Percentiles rank a stretch among this genome's conserved stretches.
Conservation (phyloP, 2,797 vertebrate genomes). For the Danio tinwini region DNA sequence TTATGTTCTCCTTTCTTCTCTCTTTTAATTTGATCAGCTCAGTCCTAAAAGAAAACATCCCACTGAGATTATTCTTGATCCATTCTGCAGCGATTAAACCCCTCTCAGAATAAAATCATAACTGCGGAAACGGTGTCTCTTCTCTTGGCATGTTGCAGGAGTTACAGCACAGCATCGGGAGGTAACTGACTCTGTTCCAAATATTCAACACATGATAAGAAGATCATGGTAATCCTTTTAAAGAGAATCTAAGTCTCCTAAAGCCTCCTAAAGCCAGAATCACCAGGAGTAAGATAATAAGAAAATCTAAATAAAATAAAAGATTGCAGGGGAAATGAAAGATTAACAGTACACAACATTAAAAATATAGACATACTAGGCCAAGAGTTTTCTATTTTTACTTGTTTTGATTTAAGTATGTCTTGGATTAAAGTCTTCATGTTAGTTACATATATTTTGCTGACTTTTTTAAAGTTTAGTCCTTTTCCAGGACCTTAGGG, state of each 20-base stretch:
- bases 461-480: too few species aligned
- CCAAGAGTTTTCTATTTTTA: not conserved
- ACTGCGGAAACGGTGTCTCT: not conserved
- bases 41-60: slow-evolving; percentile 8
- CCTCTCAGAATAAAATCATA: not conserved
- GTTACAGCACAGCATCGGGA: not conserved
- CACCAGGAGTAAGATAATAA: slow-evolving; percentile 29
- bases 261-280: slow-evolving; percentile 20
- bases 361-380: too few species aligned
- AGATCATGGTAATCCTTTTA: slow-evolving; percentile 45
- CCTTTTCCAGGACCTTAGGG: too few species aligned
- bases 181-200: slow-evolving; percentile 19
- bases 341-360: not conserved
- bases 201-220: slow-evolving; percentile 25
- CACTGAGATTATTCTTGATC: slow-evolving; percentile 3
- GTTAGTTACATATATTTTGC: too few species aligned
- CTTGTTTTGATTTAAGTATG: not conserved
- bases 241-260: slow-evolving; percentile 40
- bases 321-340: not conserved
- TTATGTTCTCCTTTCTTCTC: not conserved
- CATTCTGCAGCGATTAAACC: not conserved
- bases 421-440: not conserved
- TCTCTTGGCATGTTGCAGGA: not conserved
- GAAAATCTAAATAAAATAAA: slow-evolving; percentile 20
- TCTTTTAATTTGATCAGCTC: not conserved